Evolutionary conservation across 2,888 invertebrate genomes (phyloP), one percentile per base, ranked within the genome.

Genomic region (Noctua fimbriata): DNA sequence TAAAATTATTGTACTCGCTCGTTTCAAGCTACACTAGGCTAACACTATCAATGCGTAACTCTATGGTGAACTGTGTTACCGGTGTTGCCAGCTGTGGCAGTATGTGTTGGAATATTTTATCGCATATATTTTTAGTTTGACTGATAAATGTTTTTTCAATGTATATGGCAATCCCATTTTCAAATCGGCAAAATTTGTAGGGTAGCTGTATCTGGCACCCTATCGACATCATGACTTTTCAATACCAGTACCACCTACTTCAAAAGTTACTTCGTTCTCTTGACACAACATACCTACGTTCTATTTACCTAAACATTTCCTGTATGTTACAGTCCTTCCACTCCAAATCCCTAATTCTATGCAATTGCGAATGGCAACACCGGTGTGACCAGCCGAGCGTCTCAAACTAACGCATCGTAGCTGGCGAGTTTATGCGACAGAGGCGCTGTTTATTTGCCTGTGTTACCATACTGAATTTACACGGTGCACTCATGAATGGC

Each of bases 401-500:
- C 87, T 83, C 87, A 86, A 89, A 88, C 91, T 88, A 90, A 89
- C 88, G 87, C 86, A 82, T 87, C 85, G 87, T 88, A 86, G 87
- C 90, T 87, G 78, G 81, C 82, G 85, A 87, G 89, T 87, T 88
- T 88, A 88, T 88, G 88, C 82, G 85, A 85, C 85, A 83, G 83
- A 75, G 73, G 81, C 78, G 73, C 81, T 79, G 88, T 84, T 89
- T 88, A 90, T 89, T 85, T 87, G 84, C 78, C 81, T 81, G 78
- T 88, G 83, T 82, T 81, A 76, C 85, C 76, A 85, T 76, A 72
- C 76, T 77, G 77, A 78, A 84, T 85, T 80, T 83, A 86, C 86
- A 83, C 73, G 71, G 36, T 82, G 70, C 82, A 76, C 70, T 85
- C 86, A 75, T 85, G 88, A 85, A 85, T 88, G 70, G 76, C 71